phyloP scores from a whole-genome alignment of 2,113 vertebrate species.

The Seriola rivoliana region DNA sequence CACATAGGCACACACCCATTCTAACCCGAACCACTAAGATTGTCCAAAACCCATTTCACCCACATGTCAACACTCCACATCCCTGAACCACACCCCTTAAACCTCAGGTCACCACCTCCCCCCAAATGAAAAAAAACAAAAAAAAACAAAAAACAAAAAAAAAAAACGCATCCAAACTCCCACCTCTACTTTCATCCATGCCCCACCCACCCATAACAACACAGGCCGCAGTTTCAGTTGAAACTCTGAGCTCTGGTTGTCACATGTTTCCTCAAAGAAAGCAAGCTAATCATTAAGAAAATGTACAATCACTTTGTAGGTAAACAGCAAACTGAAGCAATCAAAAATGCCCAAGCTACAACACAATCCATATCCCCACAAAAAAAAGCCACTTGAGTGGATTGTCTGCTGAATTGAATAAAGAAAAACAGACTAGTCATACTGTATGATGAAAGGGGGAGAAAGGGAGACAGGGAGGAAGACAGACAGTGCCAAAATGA shows the following conservation, averaged over 20 bases:
- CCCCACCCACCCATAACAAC: slow-evolving; percentile 24
- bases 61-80: slow-evolving; percentile 25
- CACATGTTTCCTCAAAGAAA: slow-evolving; percentile 5
- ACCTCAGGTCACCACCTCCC: slow-evolving; percentile 11
- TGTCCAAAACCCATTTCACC: slow-evolving; percentile 8
- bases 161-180: slow-evolving; percentile 27
- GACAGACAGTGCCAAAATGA: slow-evolving; percentile 42
- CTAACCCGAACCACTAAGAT: slow-evolving; percentile 28
- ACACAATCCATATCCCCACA: not conserved
- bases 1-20: not conserved
- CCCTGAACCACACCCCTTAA: slow-evolving; percentile 14
- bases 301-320: not conserved
- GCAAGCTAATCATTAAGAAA: slow-evolving; percentile 1
- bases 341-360: slow-evolving; percentile 13
- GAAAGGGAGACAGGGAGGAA: slow-evolving; percentile 37
- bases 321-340: slow-evolving; percentile 22
- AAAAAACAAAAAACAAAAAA: slow-evolving; percentile 18
- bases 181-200: slow-evolving; percentile 27
- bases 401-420: slow-evolving; percentile 36
- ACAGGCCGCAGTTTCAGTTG: slow-evolving; percentile 43
- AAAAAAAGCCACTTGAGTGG: slow-evolving; percentile 20
- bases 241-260: slow-evolving; percentile 34
- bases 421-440: slow-evolving; percentile 24
- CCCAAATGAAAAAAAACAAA: not conserved
- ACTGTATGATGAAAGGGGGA: slow-evolving; percentile 44